Conservation (phyloP, 2,888 invertebrate species). For the Drosophila maculinotata region DNA sequence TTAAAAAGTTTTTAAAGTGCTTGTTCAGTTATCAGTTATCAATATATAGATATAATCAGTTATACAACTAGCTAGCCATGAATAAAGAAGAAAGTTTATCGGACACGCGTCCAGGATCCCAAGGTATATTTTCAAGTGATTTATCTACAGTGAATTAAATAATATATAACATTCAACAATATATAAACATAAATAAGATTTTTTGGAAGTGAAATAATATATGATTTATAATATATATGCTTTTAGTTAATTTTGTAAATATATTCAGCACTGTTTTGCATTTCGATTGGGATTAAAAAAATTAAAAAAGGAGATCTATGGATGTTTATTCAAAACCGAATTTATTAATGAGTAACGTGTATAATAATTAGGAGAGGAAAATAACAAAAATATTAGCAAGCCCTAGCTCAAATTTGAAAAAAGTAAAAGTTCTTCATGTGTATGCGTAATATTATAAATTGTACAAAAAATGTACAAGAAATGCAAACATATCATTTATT, state of each 20-base stretch:
- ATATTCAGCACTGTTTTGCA: too few relatives aligned
- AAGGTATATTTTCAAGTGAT: conserved; percentile 64
- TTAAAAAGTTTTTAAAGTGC: conserved; percentile 12
- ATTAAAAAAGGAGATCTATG: too few relatives aligned
- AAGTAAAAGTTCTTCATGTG: neutral
- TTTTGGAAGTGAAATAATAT: too few relatives aligned
- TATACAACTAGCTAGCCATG: conserved; percentile 48
- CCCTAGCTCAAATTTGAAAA: neutral
- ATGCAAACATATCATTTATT: neutral
- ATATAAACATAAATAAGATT: neutral
- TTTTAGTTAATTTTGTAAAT: too few relatives aligned
- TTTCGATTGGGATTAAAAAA: too few relatives aligned
- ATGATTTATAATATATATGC: neutral
- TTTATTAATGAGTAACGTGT: neutral
- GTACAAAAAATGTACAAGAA: neutral
- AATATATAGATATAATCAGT: neutral
- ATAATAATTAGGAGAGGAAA: neutral
- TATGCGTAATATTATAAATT: neutral
- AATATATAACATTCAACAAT: neutral
- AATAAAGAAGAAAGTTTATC: conserved; percentile 75
- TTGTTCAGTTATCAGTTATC: conserved; percentile 8
- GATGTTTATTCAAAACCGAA: neutral
- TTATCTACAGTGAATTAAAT: neutral
- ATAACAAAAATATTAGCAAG: too few relatives aligned
- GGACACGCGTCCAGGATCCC: conserved; percentile 71